Conservation (phyloP, 64 coral and sea anemone genomes). For the Actinia equina region DNA sequence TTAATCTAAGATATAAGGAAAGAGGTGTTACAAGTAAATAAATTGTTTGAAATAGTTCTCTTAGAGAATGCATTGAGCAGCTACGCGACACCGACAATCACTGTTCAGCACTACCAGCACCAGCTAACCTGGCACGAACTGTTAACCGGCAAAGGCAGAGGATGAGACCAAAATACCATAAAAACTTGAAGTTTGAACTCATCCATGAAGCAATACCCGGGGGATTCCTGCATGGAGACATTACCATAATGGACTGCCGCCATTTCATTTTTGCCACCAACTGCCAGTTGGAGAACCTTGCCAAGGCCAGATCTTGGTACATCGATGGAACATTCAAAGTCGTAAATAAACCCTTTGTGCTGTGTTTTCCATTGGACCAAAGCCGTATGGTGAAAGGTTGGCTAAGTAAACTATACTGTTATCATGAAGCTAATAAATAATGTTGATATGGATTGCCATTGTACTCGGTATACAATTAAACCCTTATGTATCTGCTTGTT, state of each 20-base stretch:
- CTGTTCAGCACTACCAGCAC: slow-evolving; percentile 10
- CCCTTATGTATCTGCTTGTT: background rate
- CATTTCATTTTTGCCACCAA: slow-evolving; percentile 19
- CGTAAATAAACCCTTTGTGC: background rate
- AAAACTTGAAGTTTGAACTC: slow-evolving; percentile 31
- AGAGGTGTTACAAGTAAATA: too few relatives aligned
- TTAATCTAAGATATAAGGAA: too few relatives aligned
- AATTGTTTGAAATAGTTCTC: too few relatives aligned
- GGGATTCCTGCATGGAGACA: slow-evolving; percentile 23
- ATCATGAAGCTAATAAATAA: background rate
- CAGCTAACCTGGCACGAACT: slow-evolving; percentile 10
- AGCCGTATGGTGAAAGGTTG: background rate
- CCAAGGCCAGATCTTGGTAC: slow-evolving; percentile 10
- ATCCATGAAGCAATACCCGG: background rate
- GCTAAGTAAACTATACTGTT: background rate
- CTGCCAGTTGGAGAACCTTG: background rate
- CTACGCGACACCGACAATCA: background rate
- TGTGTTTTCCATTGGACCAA: slow-evolving; percentile 21
- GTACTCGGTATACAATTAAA: background rate
- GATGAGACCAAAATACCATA: slow-evolving; percentile 32
- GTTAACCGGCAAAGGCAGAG: slow-evolving; percentile 5
- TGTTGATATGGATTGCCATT: background rate
- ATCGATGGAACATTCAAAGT: slow-evolving; percentile 25
- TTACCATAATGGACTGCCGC: background rate
- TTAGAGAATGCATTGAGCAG: too few relatives aligned